These are phyloP conservation scores for Nyctereutes procyonoides DNA, from an alignment of 2,113 vertebrate species.

Conservation along the genomic window DNA sequence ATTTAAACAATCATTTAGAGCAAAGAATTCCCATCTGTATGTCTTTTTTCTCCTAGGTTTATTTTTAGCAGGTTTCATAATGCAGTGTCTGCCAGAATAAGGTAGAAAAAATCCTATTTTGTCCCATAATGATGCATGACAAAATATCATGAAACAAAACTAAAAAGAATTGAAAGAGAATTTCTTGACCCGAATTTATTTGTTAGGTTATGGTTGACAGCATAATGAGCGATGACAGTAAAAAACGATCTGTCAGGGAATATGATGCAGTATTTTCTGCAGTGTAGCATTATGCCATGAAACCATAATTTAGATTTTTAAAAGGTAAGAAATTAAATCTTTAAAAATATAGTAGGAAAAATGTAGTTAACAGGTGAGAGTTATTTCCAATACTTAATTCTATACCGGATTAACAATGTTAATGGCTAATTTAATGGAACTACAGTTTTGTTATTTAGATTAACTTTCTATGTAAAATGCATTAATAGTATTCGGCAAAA, in stretches of 20 bases:
- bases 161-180: slow-evolving; percentile 71
- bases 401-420: slow-evolving; percentile 79
- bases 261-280: slow-evolving; percentile 47
- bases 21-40: slow-evolving; percentile 42
- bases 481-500: slow-evolving; percentile 78
- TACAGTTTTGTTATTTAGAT: slow-evolving; percentile 81
- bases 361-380: slow-evolving; percentile 67
- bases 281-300: slow-evolving; percentile 50
- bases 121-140: slow-evolving; percentile 59
- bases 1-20: slow-evolving; percentile 36
- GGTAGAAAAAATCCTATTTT: slow-evolving; percentile 60
- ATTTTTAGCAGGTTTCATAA: slow-evolving; percentile 66
- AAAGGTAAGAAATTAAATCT: slow-evolving; percentile 75
- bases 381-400: slow-evolving; percentile 76
- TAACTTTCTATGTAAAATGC: slow-evolving; percentile 76
- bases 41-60: slow-evolving; percentile 19
- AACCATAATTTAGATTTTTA: slow-evolving; percentile 67
- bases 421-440: slow-evolving; percentile 81
- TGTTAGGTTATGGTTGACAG: slow-evolving; percentile 74
- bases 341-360: slow-evolving; percentile 78
- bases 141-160: slow-evolving; percentile 72
- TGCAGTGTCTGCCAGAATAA: slow-evolving; percentile 37
- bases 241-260: slow-evolving; percentile 68
- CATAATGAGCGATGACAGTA: slow-evolving; percentile 65
- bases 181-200: slow-evolving; percentile 74